phyloP scores from a whole-genome alignment of 2,888 invertebrate species.

The Limnephilus marmoratus region DNA sequence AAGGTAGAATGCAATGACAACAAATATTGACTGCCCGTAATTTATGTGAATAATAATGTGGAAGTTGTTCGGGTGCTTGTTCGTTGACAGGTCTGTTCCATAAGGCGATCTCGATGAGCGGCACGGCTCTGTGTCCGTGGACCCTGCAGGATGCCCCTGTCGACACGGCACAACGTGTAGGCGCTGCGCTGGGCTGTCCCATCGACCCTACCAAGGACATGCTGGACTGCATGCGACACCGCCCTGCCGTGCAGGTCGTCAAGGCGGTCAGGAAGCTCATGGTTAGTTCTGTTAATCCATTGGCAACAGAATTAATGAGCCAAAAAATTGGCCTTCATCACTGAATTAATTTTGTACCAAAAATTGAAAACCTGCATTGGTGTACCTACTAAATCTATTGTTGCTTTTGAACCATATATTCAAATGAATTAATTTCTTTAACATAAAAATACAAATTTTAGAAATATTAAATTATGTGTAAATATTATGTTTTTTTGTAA shows the following conservation, averaged over 20 bases:
- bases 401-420: no score
- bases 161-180: slow-evolving; percentile 80
- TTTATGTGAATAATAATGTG: not conserved
- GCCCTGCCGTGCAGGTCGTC: slow-evolving; percentile 80
- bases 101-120: slow-evolving; percentile 84
- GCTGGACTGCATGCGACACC: slow-evolving; percentile 80
- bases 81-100: slow-evolving; percentile 76
- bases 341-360: no score
- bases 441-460: no score
- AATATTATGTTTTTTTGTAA: no score
- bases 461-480: no score
- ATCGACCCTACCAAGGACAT: slow-evolving; percentile 75
- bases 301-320: no score
- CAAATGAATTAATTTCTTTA: no score
- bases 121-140: slow-evolving; percentile 81
- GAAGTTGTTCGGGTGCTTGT: not conserved
- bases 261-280: slow-evolving; percentile 69
- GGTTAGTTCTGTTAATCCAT: slow-evolving; percentile 41
- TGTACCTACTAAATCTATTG: no score
- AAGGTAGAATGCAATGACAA: no score
- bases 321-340: no score
- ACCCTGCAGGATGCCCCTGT: slow-evolving; percentile 77
- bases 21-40: no score
- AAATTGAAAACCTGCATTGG: no score
- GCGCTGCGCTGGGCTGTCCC: slow-evolving; percentile 81